phyloP scores from a whole-genome alignment of 2,113 vertebrate species.

The Gracilinanus agilis region DNA sequence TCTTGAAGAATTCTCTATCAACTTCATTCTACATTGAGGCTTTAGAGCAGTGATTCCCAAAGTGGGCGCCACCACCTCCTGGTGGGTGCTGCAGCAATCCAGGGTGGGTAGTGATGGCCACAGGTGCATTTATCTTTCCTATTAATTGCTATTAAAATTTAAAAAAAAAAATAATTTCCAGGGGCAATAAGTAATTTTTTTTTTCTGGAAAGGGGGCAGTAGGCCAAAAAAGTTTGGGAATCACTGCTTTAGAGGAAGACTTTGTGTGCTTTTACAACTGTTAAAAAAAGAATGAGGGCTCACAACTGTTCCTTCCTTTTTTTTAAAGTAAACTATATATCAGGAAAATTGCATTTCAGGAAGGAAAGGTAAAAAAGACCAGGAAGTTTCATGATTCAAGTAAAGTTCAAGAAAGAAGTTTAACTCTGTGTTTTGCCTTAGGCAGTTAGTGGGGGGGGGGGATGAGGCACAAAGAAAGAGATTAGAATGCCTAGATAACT shows the following conservation, averaged over 20 bases:
- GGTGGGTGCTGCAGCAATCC: no score
- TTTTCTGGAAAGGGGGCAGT: no score
- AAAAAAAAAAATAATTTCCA: no score
- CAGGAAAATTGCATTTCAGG: neutral
- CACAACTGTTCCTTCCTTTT: neutral
- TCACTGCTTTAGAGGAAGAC: no score
- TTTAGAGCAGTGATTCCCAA: no score
- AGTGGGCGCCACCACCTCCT: no score
- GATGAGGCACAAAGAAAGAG: constrained; percentile 32
- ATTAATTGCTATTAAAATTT: no score
- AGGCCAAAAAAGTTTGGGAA: no score
- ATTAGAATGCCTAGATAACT: constrained; percentile 60
- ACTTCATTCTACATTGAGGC: neutral
- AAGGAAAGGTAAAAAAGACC: neutral
- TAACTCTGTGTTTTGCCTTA: constrained; percentile 39
- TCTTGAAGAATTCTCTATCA: neutral
- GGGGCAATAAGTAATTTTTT: no score
- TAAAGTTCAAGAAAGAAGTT: constrained; percentile 13
- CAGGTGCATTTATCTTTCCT: no score
- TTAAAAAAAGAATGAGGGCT: neutral
- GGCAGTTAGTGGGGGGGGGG: constrained; percentile 57
- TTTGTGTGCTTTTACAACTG: neutral
- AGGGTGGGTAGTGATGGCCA: no score
- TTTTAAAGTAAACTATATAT: neutral
- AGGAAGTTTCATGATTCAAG: neutral